Conservation (phyloP, 2,888 invertebrate species). For the Zaprionus bogoriensis region DNA sequence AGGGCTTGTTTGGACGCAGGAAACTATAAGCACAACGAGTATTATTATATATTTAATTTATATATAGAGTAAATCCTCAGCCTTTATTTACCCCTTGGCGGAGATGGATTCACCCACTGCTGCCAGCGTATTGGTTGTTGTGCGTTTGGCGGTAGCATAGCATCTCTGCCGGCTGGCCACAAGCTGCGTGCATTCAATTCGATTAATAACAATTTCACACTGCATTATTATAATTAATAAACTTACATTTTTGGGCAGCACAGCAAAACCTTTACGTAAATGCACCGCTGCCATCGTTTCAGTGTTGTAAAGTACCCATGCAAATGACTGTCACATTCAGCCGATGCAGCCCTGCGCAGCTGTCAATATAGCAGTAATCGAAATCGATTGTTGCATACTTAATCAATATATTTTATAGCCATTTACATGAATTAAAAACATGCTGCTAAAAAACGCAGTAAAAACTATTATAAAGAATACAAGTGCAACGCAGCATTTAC, state of each 20-base stretch:
- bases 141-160: constrained; percentile 80
- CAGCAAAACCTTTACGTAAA: constrained; percentile 59
- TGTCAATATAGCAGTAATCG: constrained; percentile 13
- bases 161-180: constrained; percentile 43
- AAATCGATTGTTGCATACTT: too few relatives aligned
- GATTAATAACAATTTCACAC: not conserved
- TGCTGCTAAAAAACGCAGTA: too few relatives aligned
- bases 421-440: too few relatives aligned
- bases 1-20: constrained; percentile 88
- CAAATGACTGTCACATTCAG: not conserved
- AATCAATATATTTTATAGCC: too few relatives aligned
- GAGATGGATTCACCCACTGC: constrained; percentile 87
- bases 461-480: not conserved
- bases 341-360: constrained; percentile 8
- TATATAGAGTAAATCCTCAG: not conserved
- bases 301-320: constrained; percentile 13
- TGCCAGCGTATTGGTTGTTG: constrained; percentile 83
- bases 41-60: not conserved
- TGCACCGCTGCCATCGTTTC: constrained; percentile 53
- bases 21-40: constrained; percentile 85
- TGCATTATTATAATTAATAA: not conserved
- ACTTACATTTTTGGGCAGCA: constrained; percentile 58
- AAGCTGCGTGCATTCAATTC: constrained; percentile 14
- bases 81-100: constrained; percentile 86
- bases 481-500: not conserved